These are phyloP conservation scores for Drosophila maculinotata DNA, from an alignment of 2,888 invertebrate species.

Conservation along the genomic window DNA sequence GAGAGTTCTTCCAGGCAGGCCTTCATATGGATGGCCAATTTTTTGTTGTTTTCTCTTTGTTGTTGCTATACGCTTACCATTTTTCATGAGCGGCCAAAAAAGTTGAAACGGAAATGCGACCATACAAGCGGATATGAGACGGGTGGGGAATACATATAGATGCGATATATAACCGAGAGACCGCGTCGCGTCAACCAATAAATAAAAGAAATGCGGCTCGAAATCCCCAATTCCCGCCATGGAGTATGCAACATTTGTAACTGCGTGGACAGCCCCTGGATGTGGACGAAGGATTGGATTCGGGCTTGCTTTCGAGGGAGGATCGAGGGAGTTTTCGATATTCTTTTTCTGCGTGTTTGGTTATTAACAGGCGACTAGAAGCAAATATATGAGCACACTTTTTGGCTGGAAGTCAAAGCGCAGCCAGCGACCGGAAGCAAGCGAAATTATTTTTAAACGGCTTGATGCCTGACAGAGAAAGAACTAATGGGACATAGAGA, in stretches of 20 bases:
- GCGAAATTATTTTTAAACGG: constrained; percentile 77
- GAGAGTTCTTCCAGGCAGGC: constrained; percentile 6
- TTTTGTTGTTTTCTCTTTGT: constrained; percentile 7
- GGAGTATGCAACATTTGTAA: constrained; percentile 61
- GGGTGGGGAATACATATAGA: constrained; percentile 47
- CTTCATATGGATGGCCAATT: constrained; percentile 41
- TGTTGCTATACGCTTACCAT: constrained; percentile 44
- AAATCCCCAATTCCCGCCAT: constrained; percentile 52
- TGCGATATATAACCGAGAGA: constrained; percentile 62
- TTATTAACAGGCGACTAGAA: constrained; percentile 64
- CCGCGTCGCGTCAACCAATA: constrained; percentile 68
- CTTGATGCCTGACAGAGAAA: constrained; percentile 42
- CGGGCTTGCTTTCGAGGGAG: constrained; percentile 17
- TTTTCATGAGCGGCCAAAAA: constrained; percentile 62
- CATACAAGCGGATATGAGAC: constrained; percentile 78
- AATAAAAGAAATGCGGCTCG: constrained; percentile 63
- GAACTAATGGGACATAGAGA: too few relatives aligned
- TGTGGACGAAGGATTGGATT: constrained; percentile 31
- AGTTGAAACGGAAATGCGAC: constrained; percentile 80
- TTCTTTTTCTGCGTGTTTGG: constrained; percentile 42
- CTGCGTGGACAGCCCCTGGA: constrained; percentile 36
- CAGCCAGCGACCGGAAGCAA: constrained; percentile 68
- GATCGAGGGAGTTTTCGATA: constrained; percentile 16
- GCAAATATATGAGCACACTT: constrained; percentile 69
- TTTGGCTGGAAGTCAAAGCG: constrained; percentile 67